Conservation (phyloP, 2,888 invertebrate genomes). For the Muschampia plurimacula region DNA sequence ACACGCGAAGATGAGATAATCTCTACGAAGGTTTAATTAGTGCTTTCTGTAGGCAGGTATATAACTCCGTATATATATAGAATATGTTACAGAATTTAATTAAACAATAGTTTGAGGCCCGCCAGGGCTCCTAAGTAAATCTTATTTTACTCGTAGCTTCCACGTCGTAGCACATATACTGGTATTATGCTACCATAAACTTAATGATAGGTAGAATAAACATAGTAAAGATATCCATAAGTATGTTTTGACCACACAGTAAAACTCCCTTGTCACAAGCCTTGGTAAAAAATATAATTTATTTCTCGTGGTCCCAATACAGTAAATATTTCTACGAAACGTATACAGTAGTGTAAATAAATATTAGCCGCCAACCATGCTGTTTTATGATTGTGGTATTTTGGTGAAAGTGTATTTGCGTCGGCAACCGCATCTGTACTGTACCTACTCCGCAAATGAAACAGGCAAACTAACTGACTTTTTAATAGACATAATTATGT, state of each 20-base stretch:
- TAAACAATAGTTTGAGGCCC: constrained; percentile 26
- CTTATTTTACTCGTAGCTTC: not conserved
- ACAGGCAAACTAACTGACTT: not conserved
- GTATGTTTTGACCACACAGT: not conserved
- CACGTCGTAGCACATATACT: not conserved
- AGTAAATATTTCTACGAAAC: constrained; percentile 57
- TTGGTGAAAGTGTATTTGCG: constrained; percentile 69
- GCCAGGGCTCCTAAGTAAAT: not conserved
- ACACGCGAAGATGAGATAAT: constrained; percentile 34
- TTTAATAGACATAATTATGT: not conserved
- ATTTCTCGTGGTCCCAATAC: constrained; percentile 36
- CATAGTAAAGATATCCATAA: not conserved
- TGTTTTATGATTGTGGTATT: constrained; percentile 68
- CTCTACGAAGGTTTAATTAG: constrained; percentile 30
- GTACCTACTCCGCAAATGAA: constrained; percentile 44
- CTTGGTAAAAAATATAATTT: constrained; percentile 42
- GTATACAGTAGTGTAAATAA: constrained; percentile 63
- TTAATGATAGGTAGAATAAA: not conserved
- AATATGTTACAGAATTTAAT: constrained; percentile 27
- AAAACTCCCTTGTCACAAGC: constrained; percentile 39
- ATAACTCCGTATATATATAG: not conserved
- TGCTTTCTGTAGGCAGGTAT: constrained; percentile 1
- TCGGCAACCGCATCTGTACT: constrained; percentile 55
- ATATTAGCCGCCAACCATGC: constrained; percentile 57
- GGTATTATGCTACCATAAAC: not conserved